Percentiles rank a stretch among this genome's conserved stretches.
These are phyloP conservation scores for Helostoma temminkii DNA, from an alignment of 2,797 vertebrate genomes.

Conservation along the genomic window DNA sequence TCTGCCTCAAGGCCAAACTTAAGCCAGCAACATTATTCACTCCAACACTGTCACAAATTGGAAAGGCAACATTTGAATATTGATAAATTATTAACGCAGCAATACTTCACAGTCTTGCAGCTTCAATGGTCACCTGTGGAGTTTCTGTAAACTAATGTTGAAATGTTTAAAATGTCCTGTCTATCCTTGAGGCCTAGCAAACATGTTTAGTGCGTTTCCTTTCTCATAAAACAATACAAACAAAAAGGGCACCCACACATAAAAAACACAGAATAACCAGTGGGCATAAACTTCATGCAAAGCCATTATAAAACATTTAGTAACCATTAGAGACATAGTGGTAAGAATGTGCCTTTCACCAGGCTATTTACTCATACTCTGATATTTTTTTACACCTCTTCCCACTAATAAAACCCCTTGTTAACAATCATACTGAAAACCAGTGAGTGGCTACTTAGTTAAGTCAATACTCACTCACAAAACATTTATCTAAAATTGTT, in stretches of 20 bases:
- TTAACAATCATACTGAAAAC: too few relatives aligned
- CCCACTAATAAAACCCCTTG: too few relatives aligned
- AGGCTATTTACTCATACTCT: too few relatives aligned
- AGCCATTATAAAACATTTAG: not conserved
- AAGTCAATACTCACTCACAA: too few relatives aligned
- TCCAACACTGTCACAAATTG: not conserved
- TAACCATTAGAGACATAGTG: too few relatives aligned
- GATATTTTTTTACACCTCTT: too few relatives aligned
- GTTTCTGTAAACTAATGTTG: too few relatives aligned
- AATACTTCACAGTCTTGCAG: not conserved
- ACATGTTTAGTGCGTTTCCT: not conserved
- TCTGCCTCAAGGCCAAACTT: not conserved
- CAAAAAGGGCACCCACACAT: not conserved
- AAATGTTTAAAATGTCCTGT: too few relatives aligned
- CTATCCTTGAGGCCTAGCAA: not conserved
- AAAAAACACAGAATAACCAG: too few relatives aligned
- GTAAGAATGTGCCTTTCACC: too few relatives aligned
- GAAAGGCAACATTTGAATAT: not conserved
- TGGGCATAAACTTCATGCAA: not conserved
- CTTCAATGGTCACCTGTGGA: not conserved
- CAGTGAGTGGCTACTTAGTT: too few relatives aligned
- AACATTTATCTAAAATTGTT: too few relatives aligned
- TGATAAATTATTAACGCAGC: not conserved
- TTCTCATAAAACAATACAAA: not conserved
- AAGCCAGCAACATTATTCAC: not conserved